Evolutionary conservation across 2,113 vertebrate genomes (phyloP), one percentile per base, ranked within the genome.

Genomic region (Cariama cristata): DNA sequence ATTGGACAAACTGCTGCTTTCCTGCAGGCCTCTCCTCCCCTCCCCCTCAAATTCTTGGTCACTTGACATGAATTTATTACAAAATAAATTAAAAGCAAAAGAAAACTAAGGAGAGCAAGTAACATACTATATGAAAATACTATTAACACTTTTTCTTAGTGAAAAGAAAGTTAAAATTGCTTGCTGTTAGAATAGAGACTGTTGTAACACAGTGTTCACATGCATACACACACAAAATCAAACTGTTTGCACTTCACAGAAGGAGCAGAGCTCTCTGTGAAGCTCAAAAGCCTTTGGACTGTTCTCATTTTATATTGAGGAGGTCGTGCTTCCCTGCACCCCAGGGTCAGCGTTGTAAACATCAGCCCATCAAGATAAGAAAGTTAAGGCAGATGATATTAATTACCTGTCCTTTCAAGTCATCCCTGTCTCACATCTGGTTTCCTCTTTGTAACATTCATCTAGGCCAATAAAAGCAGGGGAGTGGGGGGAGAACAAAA

Each of bases 321-420:
- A 97, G 97, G 98, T 97, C 91, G 38, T 92, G 86, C 89, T 94
- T 96, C 55, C 64, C 95, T 89, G 92, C 73, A 96, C 98, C 93
- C 97, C 95, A 86, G 58, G 98, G 97, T 98, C 98, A 97, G 60
- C 11, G 2, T 73, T 90, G 88, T 91, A 96, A 96, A 98, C 97
- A 96, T 95, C 97, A 91, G 96, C 95, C 95, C 96, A 97, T 98
- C 97, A 95, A 98, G 98, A 99, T 98, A 98, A 98, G 98, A 98
- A 97, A 90, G 97, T 93, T 66, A 85, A 94, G 88, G 96, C 98
- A 99, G 98, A 98, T 96, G 97, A 98, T 98, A 98, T 98, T 97
- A 98, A 98, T 99, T 98, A 99, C 98, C 98, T 98, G 96, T 95
- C 85, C 98, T 98, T 98, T 98, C 98, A 98, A 98, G 98, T 95